phyloP scores from a whole-genome alignment of 2,797 vertebrate species.

The Petrocephalus schoutedeni region DNA sequence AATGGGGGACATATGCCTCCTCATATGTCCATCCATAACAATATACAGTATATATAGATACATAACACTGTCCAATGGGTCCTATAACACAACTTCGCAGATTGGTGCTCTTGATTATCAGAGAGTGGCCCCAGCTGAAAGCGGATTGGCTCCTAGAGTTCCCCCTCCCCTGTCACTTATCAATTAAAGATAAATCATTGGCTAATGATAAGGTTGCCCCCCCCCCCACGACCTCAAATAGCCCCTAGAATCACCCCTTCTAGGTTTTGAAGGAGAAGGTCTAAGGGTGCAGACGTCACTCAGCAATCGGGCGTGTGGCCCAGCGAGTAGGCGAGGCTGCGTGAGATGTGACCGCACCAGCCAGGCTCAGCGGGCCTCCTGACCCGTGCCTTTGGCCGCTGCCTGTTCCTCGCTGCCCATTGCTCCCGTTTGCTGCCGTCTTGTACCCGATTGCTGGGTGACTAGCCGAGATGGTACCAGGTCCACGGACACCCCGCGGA shows the following conservation, averaged over 20 bases:
- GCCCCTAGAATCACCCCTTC: no score
- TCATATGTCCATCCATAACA: background rate
- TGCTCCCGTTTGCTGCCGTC: background rate
- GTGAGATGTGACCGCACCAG: slow-evolving; percentile 57
- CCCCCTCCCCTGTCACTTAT: background rate
- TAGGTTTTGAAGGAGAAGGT: slow-evolving; percentile 28
- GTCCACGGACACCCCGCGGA: background rate
- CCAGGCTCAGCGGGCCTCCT: background rate
- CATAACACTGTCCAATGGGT: background rate
- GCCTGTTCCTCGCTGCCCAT: background rate
- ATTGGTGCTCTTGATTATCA: background rate
- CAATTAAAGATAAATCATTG: background rate
- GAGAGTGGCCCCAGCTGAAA: background rate
- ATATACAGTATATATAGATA: background rate
- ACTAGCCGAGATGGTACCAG: background rate
- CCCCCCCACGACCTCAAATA: no score
- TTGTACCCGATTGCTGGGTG: background rate
- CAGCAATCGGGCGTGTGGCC: slow-evolving; percentile 54
- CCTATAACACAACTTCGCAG: background rate
- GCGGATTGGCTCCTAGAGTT: background rate
- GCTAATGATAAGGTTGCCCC: background rate
- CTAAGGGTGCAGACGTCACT: slow-evolving; percentile 44
- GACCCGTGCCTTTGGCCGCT: background rate
- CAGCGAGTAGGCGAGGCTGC: slow-evolving; percentile 31
- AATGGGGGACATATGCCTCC: background rate